Evolutionary conservation across 2,888 invertebrate genomes (phyloP), one percentile per base, ranked within the genome.

Genomic region (Kuschelorhynchus macadamiae): DNA sequence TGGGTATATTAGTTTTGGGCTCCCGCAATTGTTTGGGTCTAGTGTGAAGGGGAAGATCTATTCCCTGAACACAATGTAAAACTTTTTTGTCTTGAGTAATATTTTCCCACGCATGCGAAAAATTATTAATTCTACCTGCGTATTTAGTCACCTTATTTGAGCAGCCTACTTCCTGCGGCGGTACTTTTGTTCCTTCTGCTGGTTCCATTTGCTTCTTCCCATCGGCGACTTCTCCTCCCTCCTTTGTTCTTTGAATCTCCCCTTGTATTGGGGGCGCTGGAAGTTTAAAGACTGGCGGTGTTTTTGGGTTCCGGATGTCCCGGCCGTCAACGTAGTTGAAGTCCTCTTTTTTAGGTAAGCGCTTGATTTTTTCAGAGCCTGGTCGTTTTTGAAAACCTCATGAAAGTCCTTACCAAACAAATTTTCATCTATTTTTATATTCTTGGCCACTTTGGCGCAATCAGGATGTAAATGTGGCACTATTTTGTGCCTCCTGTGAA

Each of bases 131-230:
- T 7, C 36, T 4, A 36, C 36, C 36, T n/a, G 36, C 36, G 11
- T 36, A n/a, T 36, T 36, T 12, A 16, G 16, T 50, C 33, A 50
- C 52, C 52, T 50, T 46, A 16, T 46, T 46, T 16, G 11, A 14
- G 50, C 8, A 8, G 32, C 17, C 17, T 50, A 46, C 4, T 46
- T 46, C 46, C 46, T 39, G 39, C 39, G 39, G 11, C 11, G 11
- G 39, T 11, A 11, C 11, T 9, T 39, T 14, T 39, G 39, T 2
- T 39, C 39, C 39, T 39, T 39, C 5, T 39, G 39, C 39, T 12
- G 39, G 14, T 14, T 39, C 39, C 39, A 11, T 39, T 7, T 39
- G 39, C 11, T 39, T 11, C 39, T 39, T 3, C 11, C 39, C 39
- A 39, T 39, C 11, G 3, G 3, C 5, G 39, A 11, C 39, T 39